Conservation (phyloP, 2,888 invertebrate species). For the Apantesis nais region DNA sequence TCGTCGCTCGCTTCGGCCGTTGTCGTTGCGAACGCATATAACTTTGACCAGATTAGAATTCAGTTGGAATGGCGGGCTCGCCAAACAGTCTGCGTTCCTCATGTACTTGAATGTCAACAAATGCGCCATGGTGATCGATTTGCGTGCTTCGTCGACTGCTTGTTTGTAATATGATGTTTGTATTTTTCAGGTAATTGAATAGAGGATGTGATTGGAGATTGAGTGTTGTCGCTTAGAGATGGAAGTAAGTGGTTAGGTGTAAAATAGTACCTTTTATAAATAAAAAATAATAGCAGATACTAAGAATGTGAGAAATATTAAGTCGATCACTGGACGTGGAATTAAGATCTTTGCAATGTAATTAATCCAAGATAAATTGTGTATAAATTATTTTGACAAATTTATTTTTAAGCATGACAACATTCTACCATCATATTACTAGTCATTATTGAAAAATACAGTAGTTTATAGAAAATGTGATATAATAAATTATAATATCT, state of each 20-base stretch:
- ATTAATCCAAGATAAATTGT: too few relatives aligned
- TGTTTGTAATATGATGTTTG: conserved; percentile 16
- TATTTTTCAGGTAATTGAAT: conserved; percentile 55
- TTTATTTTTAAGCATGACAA: too few relatives aligned
- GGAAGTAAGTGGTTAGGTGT: conserved; percentile 29
- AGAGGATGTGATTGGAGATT: not conserved
- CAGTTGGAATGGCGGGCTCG: conserved; percentile 56
- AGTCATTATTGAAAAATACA: too few relatives aligned
- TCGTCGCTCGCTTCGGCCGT: conserved; percentile 21
- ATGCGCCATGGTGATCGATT: conserved; percentile 32
- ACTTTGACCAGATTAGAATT: conserved; percentile 35
- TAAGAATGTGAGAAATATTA: not conserved
- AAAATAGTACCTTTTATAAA: not conserved
- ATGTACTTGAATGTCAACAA: conserved; percentile 34
- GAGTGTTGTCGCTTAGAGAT: conserved; percentile 5
- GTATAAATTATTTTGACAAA: too few relatives aligned
- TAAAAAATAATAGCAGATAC: not conserved
- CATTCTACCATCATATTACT: too few relatives aligned
- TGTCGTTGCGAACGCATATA: conserved; percentile 50
- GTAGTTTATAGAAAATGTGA: too few relatives aligned
- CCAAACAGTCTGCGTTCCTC: conserved; percentile 66
- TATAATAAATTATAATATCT: too few relatives aligned
- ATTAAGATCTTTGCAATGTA: too few relatives aligned
- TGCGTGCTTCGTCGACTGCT: conserved; percentile 5
- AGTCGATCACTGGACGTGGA: too few relatives aligned